phyloP scores from a whole-genome alignment of 2,888 invertebrate genomes.

The Ennomos erosarius region DNA sequence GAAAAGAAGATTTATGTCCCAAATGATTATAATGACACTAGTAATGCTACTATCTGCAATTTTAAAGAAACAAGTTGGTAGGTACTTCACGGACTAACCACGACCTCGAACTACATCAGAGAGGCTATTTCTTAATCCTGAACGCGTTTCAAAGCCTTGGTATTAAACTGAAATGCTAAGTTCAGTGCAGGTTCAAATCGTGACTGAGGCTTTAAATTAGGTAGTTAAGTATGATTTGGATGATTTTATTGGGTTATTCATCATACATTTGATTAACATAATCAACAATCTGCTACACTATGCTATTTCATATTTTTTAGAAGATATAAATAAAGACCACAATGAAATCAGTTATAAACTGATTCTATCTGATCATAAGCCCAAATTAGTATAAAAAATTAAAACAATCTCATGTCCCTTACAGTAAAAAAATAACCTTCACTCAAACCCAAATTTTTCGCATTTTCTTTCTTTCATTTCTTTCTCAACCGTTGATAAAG shows the following conservation, averaged over 20 bases:
- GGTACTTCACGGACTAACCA: conserved; percentile 45
- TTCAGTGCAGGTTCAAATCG: conserved; percentile 50
- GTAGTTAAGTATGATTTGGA: conserved; percentile 12
- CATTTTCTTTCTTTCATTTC: too few relatives aligned
- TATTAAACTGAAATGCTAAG: conserved; percentile 62
- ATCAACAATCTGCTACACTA: conserved; percentile 14
- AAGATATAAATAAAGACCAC: background rate
- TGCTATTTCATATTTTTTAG: conserved; percentile 2
- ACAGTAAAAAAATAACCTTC: too few relatives aligned
- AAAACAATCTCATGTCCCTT: too few relatives aligned
- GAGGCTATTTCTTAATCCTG: conserved; percentile 57
- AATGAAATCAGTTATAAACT: too few relatives aligned
- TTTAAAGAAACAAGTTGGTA: conserved; percentile 47
- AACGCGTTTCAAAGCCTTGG: conserved; percentile 60
- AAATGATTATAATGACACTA: conserved; percentile 17
- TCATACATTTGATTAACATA: conserved; percentile 15
- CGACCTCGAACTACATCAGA: conserved; percentile 62
- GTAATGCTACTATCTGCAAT: conserved; percentile 12
- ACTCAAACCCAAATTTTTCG: too few relatives aligned
- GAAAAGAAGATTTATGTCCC: conserved; percentile 4
- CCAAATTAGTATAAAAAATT: too few relatives aligned
- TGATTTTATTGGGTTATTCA: conserved; percentile 15
- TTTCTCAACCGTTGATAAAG: too few relatives aligned
- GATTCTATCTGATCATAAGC: too few relatives aligned
- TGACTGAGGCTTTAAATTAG: conserved; percentile 48